Evolutionary conservation across 2,797 vertebrate genomes (phyloP).

Genomic region (Cercopithecus mitis): DNA sequence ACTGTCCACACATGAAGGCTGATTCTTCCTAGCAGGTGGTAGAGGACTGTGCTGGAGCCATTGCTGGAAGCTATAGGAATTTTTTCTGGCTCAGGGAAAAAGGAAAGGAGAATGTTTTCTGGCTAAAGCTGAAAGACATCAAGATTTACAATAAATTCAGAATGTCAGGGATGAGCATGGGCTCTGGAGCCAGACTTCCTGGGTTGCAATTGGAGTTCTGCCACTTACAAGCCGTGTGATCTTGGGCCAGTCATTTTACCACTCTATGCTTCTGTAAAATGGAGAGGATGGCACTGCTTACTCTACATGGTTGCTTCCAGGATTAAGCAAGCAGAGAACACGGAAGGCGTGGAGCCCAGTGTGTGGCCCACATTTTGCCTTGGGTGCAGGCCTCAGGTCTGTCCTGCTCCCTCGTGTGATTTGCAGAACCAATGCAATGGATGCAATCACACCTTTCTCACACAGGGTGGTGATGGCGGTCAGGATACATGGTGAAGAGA

Average conservation of each 20-base stretch:
- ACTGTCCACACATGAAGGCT: fast-evolving
- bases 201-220: background rate
- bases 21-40: background rate
- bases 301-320: fast-evolving
- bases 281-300: background rate
- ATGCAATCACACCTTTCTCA: fast-evolving
- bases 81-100: background rate
- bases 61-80: too few relatives aligned
- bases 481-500: fast-evolving
- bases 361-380: background rate
- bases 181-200: too few relatives aligned
- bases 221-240: fast-evolving
- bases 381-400: fast-evolving
- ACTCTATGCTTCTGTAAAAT: background rate
- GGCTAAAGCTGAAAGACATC: background rate
- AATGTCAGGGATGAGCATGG: background rate
- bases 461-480: too few relatives aligned
- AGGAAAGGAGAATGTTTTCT: background rate
- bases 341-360: fast-evolving
- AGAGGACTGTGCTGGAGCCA: background rate
- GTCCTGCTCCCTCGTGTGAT: fast-evolving
- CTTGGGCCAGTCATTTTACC: too few relatives aligned
- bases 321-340: too few relatives aligned
- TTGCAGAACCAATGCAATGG: background rate
- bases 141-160: background rate